phyloP scores from a whole-genome alignment of 30 jellyfish, hydroid and myxozoan species.

The Nemopilema nomurai region DNA sequence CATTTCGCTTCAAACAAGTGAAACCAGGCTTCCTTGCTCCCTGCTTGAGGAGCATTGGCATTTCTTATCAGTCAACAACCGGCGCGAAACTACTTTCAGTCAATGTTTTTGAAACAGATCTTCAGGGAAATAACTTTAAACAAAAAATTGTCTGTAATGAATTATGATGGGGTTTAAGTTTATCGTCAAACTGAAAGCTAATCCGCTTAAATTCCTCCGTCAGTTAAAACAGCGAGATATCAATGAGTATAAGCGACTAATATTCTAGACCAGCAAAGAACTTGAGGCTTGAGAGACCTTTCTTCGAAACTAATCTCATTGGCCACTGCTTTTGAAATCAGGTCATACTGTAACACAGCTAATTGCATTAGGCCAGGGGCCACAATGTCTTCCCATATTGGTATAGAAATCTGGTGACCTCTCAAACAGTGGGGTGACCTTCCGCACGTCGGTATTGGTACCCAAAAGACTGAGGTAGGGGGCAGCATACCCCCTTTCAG shows the following conservation, averaged over 20 bases:
- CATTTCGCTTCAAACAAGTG: background rate
- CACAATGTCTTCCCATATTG: background rate
- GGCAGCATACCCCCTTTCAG: too few species aligned
- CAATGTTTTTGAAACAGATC: background rate
- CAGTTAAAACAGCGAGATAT: background rate
- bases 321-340: background rate
- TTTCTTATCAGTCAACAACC: background rate
- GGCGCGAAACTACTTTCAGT: too few species aligned
- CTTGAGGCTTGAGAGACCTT: background rate
- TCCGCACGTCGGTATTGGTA: background rate
- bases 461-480: too few species aligned
- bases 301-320: conserved; percentile 15
- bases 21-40: background rate
- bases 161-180: background rate
- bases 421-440: background rate
- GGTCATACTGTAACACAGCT: conserved; percentile 11
- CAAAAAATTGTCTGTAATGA: background rate
- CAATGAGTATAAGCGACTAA: background rate
- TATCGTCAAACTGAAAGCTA: background rate
- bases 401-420: background rate
- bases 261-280: background rate
- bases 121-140: background rate
- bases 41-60: background rate
- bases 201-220: background rate
- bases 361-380: conserved; percentile 16